These are phyloP conservation scores for Falco novaeseelandiae DNA, from an alignment of 2,797 vertebrate species.

Conservation along the genomic window DNA sequence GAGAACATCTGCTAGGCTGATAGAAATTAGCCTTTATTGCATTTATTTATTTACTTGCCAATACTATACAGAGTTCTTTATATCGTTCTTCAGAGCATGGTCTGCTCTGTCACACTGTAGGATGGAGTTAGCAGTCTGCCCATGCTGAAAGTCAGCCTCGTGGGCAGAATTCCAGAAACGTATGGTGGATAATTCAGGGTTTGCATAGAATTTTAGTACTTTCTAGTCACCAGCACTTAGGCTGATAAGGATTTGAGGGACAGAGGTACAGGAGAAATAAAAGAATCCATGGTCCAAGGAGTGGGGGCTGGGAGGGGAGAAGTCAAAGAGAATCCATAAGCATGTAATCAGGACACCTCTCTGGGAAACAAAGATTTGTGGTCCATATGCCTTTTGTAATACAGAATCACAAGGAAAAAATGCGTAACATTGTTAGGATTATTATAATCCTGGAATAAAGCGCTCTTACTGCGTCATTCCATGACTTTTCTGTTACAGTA, in stretches of 20 bases:
- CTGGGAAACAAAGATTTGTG: neutral
- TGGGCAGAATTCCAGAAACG: neutral
- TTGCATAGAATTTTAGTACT: neutral
- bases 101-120: neutral
- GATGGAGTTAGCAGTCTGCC: neutral
- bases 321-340: neutral
- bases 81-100: neutral
- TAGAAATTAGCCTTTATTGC: neutral
- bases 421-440: neutral
- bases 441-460: neutral
- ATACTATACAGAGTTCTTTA: neutral
- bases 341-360: neutral
- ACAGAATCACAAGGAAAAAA: neutral
- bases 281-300: neutral
- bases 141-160: neutral
- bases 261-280: neutral
- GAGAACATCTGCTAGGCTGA: neutral
- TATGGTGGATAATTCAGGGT: neutral
- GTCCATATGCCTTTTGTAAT: neutral
- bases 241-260: neutral
- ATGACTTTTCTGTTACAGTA: neutral
- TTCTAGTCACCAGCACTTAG: neutral
- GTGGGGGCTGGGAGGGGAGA: neutral
- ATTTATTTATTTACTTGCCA: neutral
- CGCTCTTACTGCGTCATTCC: neutral